Evolutionary conservation across 2,888 invertebrate genomes (phyloP), one percentile per base, ranked within the genome.

Genomic region (Onthophagus sagittarius): DNA sequence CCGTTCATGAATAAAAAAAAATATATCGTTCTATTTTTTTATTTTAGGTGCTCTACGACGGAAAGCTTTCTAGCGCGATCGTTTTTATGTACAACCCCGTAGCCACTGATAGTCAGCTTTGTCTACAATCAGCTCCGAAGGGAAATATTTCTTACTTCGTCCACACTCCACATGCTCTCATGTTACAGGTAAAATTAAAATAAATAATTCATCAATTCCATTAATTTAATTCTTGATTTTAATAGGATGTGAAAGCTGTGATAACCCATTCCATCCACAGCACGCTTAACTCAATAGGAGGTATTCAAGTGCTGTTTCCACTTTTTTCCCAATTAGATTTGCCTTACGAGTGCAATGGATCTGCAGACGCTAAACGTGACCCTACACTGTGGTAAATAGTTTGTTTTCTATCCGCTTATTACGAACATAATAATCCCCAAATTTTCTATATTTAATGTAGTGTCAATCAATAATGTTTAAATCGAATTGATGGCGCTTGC

Each of bases 31-130:
- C 15, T 15, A 64, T 67, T 15, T 15, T 9, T 7, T n/a, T 69
- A 6, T 75, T 72, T 81, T 83, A 98, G 97, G 97, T 98, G 78
- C 89, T 99, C 80, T 99, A 99, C 87, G 99, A 99, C 87, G 99
- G 98, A 77, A 98, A 98, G 87, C 88, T 99, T 84, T 97, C 98
- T 76, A 94, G 93, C 82, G 96, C 95, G 78, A 96, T 99, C 85
- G 97, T 99, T 83, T 99, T 99, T 88, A 98, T 99, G 96, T 99
- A 99, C 90, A 99, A 99, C 88, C 99, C 99, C 76, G 98, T 99
- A 82, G 99, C 99, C 77, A 99, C 99, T 78, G 99, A 99, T 87
- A 96, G 98, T 78, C 99, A 99, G 87, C 90, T 99, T 77, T 99
- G 99, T 87, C 90, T 99, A 79, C 98, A 99, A 88, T 98, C 98